Conservation (phyloP, 2,888 invertebrate genomes). For the Syritta pipiens region DNA sequence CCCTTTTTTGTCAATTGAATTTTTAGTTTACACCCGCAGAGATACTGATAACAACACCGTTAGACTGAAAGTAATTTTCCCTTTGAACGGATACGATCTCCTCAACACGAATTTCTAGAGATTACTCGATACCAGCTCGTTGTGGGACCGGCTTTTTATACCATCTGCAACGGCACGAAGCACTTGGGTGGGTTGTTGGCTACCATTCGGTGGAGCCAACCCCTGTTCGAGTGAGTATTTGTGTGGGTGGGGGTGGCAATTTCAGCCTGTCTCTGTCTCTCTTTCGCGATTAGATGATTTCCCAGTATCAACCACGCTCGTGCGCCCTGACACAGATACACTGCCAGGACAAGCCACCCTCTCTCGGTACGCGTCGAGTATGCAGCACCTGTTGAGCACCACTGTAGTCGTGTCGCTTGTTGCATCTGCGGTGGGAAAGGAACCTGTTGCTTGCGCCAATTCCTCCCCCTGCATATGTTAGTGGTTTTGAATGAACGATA, state of each 20-base stretch:
- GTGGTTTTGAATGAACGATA: background rate
- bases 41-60: constrained; percentile 1
- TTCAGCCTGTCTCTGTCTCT: constrained; percentile 17
- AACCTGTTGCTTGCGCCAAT: constrained; percentile 61
- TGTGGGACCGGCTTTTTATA: constrained; percentile 59
- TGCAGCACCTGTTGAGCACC: constrained; percentile 58
- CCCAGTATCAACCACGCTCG: constrained; percentile 45
- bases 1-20: no score
- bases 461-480: constrained; percentile 32
- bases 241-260: constrained; percentile 37
- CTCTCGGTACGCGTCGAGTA: background rate
- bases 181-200: constrained; percentile 7
- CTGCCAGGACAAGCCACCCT: constrained; percentile 44
- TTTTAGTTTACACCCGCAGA: no score
- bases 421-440: constrained; percentile 20
- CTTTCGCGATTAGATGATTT: constrained; percentile 41
- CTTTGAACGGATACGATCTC: constrained; percentile 46
- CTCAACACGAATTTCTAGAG: constrained; percentile 55
- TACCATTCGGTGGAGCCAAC: constrained; percentile 23
- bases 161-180: constrained; percentile 52
- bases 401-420: constrained; percentile 18
- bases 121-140: constrained; percentile 53
- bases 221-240: constrained; percentile 35
- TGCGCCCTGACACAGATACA: no score
- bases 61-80: background rate